Base-by-base conservation (phyloP, 2,797 vertebrate species). In the Sternarchorhynchus goeldii region DNA sequence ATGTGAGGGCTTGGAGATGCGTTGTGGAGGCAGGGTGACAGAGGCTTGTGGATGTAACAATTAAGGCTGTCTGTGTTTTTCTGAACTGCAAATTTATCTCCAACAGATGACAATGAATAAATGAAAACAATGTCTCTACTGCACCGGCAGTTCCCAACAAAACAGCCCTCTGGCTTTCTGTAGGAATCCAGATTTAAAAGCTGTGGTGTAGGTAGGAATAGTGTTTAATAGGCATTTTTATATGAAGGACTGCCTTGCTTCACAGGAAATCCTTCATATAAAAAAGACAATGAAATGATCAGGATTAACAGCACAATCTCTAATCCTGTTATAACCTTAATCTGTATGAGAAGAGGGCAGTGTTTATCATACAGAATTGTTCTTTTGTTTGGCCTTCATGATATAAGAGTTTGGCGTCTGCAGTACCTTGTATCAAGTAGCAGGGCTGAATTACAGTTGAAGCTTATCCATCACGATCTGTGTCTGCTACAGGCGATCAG, bases 401-500 rank as follows among this genome's bases (percentile, higher is more conserved):
- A 57, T 34, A 34, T 56, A 76, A 71, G 53, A n/a, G 17, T 72
- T 58, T 74, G 20, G 12, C 17, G 60, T 36, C 73, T 80, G 76
- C 83, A 60, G 70, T 83, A 68, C 73, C 39, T 77, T 14, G 59
- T 84, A 85, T 84, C 58, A 80, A 83, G 81, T 82, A 86, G 63
- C 66, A 75, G 36, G 60, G 74, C 56, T 82, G 74, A 55, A 81
- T 60, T 73, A 57, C 20, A 71, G 73, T 18, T 58, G 76, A 73
- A 72, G 82, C 82, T 88, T 86, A 90, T 90, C 89, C 87, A 89
- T 91, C 88, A 88, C 71, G 77, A 88, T 90, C 87, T 85, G 76
- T 88, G 87, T 89, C 85, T 88, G 74, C 62, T 82, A 84, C 81
- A 86, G 87, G 84, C 87, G 80, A 80, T 89, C 86, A 85, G 83